Evolutionary conservation across 1,140 invertebrate species (phyloP).

Genomic region (Acromyrmex charruanus): DNA sequence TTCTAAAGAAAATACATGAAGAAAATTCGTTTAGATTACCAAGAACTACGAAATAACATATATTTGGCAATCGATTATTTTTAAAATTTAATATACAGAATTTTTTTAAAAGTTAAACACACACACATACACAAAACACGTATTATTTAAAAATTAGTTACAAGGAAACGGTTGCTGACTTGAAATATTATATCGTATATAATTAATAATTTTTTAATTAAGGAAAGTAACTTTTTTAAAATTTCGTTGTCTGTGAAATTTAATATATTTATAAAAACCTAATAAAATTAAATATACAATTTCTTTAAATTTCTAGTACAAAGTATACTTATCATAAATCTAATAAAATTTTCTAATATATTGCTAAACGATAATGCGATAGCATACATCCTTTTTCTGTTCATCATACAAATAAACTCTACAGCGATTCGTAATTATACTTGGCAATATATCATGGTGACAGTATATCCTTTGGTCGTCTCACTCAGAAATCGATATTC

Average conservation of each 20-base stretch:
- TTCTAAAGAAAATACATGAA: conserved; percentile 13
- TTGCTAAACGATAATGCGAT: neutral
- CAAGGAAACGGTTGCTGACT: neutral
- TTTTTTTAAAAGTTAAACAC: neutral
- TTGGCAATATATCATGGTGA: neutral
- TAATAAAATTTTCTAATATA: neutral
- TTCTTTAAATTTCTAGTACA: neutral
- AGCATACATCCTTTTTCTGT: neutral
- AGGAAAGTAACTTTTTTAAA: neutral
- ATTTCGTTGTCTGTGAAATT: neutral
- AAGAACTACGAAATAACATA: neutral
- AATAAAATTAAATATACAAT: neutral
- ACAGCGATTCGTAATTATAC: conserved; percentile 11
- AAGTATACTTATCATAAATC: neutral
- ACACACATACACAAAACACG: too few species aligned
- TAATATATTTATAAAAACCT: neutral
- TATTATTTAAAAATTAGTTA: conserved; percentile 3
- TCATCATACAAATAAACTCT: neutral
- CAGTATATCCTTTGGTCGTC: neutral
- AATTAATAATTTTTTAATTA: neutral
- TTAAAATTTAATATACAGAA: neutral
- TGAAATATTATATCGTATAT: neutral
- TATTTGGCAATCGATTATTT: neutral
- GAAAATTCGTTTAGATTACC: conserved; percentile 5
- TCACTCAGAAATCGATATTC: conserved; percentile 38